Conservation (phyloP, 2,113 vertebrate genomes). For the Spermophilus dauricus region DNA sequence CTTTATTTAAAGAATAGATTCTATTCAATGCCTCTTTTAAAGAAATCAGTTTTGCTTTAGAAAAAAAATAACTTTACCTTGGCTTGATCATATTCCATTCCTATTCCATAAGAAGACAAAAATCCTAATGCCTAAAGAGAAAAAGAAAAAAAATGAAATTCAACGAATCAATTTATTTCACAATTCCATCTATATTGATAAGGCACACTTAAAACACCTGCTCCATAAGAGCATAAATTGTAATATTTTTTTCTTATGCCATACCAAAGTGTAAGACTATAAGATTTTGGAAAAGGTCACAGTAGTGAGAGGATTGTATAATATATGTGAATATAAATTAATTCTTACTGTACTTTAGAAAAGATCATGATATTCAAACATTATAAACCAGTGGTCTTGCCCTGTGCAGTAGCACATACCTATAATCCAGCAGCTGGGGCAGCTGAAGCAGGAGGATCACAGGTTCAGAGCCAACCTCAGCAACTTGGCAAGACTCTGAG, state of each 20-base stretch:
- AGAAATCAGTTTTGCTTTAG: constrained; percentile 47
- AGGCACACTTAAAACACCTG: background rate
- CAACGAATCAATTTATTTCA: constrained; percentile 55
- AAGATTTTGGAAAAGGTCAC: constrained; percentile 19
- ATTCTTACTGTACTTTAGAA: constrained; percentile 40
- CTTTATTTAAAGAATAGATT: constrained; percentile 1
- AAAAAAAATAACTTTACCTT: constrained; percentile 83
- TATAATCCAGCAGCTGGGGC: too few species aligned
- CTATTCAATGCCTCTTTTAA: background rate
- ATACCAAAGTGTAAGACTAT: background rate
- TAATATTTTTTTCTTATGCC: constrained; percentile 53
- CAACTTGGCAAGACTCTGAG: too few species aligned
- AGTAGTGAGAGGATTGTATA: constrained; percentile 3
- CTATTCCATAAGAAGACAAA: constrained; percentile 87
- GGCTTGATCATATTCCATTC: constrained; percentile 85
- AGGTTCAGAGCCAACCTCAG: too few species aligned
- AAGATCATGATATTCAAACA: constrained; percentile 13
- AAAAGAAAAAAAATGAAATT: constrained; percentile 62
- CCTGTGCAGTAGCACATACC: too few species aligned
- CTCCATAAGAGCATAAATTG: background rate
- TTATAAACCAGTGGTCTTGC: background rate
- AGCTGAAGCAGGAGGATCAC: too few species aligned
- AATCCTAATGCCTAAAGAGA: constrained; percentile 85
- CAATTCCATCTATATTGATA: constrained; percentile 47
- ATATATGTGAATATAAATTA: background rate